Evolutionary conservation across 1,140 invertebrate genomes (phyloP).

Genomic region (Dysdera silvatica): DNA sequence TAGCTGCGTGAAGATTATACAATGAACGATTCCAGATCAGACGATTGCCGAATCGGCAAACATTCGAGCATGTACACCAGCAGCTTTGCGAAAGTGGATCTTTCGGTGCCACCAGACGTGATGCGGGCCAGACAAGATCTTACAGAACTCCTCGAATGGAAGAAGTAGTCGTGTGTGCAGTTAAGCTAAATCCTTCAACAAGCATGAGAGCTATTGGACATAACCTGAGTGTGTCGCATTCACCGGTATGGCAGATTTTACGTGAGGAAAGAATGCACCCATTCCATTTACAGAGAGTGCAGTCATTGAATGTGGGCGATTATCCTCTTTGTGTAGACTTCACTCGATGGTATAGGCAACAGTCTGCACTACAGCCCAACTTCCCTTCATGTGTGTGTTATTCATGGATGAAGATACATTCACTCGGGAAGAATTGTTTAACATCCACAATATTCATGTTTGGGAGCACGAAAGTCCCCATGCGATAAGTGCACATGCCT

Average conservation of each 20-base stretch:
- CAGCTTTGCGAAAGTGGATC: too few relatives aligned
- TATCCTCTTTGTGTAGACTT: constrained; percentile 11
- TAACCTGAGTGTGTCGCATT: neutral
- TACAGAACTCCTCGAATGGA: too few relatives aligned
- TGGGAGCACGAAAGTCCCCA: constrained; percentile 23
- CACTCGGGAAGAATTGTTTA: neutral
- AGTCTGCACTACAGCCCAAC: neutral
- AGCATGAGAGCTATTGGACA: neutral
- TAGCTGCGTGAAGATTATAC: too few relatives aligned
- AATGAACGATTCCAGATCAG: too few relatives aligned
- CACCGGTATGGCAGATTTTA: neutral
- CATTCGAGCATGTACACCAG: too few relatives aligned
- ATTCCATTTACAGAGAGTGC: constrained; percentile 24
- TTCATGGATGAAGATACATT: constrained; percentile 21
- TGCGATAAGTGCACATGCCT: constrained; percentile 1
- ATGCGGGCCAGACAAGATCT: too few relatives aligned
- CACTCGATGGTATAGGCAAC: neutral
- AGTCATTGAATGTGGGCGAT: constrained; percentile 11
- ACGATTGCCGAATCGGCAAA: too few relatives aligned
- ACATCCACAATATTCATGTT: constrained; percentile 27
- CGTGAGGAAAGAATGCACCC: neutral
- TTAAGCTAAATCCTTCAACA: neutral
- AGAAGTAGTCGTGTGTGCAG: too few relatives aligned
- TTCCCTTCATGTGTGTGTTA: constrained; percentile 2
- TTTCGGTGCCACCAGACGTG: too few relatives aligned